Evolutionary conservation across 2,113 vertebrate species (phyloP), one percentile per base, ranked within the genome.

Genomic region (Crocuta crocuta): DNA sequence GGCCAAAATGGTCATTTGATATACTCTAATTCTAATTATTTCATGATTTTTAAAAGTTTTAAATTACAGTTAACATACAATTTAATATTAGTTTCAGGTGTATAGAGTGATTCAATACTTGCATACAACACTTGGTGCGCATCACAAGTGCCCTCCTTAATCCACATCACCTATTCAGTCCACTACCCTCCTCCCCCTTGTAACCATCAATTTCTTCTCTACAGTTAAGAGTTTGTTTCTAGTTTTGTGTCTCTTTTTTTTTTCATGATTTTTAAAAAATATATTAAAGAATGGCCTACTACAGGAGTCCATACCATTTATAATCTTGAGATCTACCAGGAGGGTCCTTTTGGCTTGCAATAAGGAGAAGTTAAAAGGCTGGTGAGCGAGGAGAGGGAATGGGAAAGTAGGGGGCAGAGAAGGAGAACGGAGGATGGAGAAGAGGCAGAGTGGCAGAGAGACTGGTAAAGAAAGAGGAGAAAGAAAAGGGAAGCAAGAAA

Each of bases 321-420:
- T 79, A 53, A 76, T 55, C 21, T 43, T 84, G 24, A 74, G 4
- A 76, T 70, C 39, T 82, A 39, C 15, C 33, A 48, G 15, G 0
- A 55, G 13, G 43, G 1, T 53, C 31, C 43, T 94, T 91, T 48
- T 11, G 24, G 28, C 28, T 16, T 3, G 23, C n/a, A 13, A 17
- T 58, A 50, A 91, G 53, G 35, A 70, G 24, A 95, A 79, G 23
- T 68, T 71, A 53, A 95, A 92, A 91, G 39, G 6, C n/a, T 93
- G 74, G 7, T 43, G 15, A 79, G 17, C 81, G n/a, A 94, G 23
- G 12, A 33, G 35, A 66, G 5, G 23, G 31, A 74, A 86, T 61
- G 26, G 53, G 33, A 88, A 88, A 39, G 15, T 6, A 83, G 5
- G 24, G 24, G 35, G 4, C 68, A 66, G 17, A 45, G 2, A 13